Conservation (phyloP, 2,888 invertebrate species). For the Gisinianus flammeolus region DNA sequence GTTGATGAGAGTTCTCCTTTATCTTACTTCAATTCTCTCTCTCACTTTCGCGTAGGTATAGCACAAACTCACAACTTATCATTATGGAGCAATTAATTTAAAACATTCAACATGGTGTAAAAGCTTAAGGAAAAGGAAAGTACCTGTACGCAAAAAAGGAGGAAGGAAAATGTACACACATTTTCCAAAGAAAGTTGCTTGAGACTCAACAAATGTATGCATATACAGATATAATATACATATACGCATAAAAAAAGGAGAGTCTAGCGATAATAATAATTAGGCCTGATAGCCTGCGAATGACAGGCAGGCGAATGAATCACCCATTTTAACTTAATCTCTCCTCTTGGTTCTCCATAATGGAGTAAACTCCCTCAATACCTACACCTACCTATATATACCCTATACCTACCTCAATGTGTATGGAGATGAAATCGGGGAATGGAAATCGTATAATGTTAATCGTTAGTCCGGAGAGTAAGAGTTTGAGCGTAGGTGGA, state of each 20-base stretch:
- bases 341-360: background rate
- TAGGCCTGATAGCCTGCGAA: slow-evolving; percentile 18
- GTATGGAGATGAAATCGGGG: background rate
- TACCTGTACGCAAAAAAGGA: background rate
- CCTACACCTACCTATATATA: background rate
- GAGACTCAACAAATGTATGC: no score
- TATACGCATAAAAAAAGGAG: background rate
- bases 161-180: no score
- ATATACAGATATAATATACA: no score
- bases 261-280: slow-evolving; percentile 18
- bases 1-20: no score
- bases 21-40: background rate
- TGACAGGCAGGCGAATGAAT: slow-evolving; percentile 27
- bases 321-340: slow-evolving; percentile 14
- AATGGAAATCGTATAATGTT: background rate
- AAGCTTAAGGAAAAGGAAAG: background rate
- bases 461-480: background rate
- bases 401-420: background rate
- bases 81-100: background rate
- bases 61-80: background rate
- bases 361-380: background rate
- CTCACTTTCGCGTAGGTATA: background rate
- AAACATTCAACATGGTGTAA: background rate
- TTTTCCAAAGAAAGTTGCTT: no score
- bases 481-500: background rate